Conservation (phyloP, 2,888 invertebrate species). For the Drosophila flavopinicola region DNA sequence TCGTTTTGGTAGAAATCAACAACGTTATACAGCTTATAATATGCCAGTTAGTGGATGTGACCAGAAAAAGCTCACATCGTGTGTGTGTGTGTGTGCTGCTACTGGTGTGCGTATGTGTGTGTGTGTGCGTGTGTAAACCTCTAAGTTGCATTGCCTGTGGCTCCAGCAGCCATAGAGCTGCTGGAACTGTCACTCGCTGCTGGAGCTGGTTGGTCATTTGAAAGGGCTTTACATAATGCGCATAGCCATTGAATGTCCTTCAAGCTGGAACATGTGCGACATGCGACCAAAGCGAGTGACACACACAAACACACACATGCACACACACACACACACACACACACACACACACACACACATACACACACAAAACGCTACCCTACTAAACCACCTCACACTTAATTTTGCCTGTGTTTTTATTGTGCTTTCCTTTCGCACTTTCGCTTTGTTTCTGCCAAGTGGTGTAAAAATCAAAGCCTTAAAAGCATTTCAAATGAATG, state of each 20-base stretch:
- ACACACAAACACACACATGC: constrained; percentile 41
- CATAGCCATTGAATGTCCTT: constrained; percentile 66
- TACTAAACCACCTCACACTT: constrained; percentile 8
- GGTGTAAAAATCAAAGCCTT: constrained; percentile 58
- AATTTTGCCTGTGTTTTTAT: constrained; percentile 27
- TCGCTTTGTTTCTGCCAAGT: constrained; percentile 39
- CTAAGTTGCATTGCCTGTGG: constrained; percentile 40
- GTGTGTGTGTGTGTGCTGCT: neutral
- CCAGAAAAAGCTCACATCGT: constrained; percentile 8
- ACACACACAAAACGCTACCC: constrained; percentile 10
- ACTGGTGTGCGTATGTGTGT: constrained; percentile 8
- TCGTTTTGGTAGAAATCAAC: constrained; percentile 10
- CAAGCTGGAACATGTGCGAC: constrained; percentile 63
- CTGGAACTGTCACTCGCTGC: constrained; percentile 45
- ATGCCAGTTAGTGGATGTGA: constrained; percentile 40
- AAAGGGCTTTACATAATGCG: constrained; percentile 76
- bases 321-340: constrained; percentile 24
- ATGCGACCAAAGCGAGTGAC: constrained; percentile 44
- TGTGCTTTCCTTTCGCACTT: constrained; percentile 32
- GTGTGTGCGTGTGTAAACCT: constrained; percentile 5
- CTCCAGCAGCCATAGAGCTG: constrained; percentile 31
- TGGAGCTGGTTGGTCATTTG: constrained; percentile 69
- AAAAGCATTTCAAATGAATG: constrained; percentile 57
- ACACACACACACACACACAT: constrained; percentile 9
- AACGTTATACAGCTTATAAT: constrained; percentile 29